Evolutionary conservation across 2,797 vertebrate species (phyloP), one percentile per base, ranked within the genome.

Genomic region (Ctenopoma kingsleyae): DNA sequence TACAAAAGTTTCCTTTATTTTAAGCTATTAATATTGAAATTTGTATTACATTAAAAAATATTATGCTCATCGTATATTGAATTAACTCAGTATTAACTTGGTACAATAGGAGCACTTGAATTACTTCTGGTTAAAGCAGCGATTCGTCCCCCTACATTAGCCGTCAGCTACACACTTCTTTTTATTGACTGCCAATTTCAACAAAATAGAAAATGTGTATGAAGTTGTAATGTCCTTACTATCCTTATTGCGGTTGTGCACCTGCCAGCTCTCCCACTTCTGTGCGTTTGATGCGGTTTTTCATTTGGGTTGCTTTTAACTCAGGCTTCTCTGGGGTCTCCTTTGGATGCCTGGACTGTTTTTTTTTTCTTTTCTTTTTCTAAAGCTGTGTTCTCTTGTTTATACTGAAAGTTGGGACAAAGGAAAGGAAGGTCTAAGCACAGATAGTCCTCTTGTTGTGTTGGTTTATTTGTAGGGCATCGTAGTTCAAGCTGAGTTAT

Each of bases 211-310:
- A 83, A 71, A 69, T 32, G 71, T 6, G 54, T 73, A 65, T 79
- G 43, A 79, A 77, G 67, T 64, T 74, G 56, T 69, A 71, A 75
- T 81, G 65, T 76, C 80, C 71, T 72, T 32, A 57, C 58, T 55
- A 44, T 73, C 72, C 59, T 69, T 73, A 68, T 67, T 71, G 43
- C 68, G 64, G 71, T 61, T 82, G 66, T 65, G 32, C 67, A 66
- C 57, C 74, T 87, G 84, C 85, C 85, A 90, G 62, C 55, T 78
- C 66, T 60, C 50, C 38, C 40, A 19, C 64, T 67, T 62, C 46
- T 38, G 10, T 19, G 48, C 6, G 51, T 87, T 86, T 87, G 81
- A 90, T 83, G 80, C 75, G 72, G 74, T 76, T 87, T 87, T 82
- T 84, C 70, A 60, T 70, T 67, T 22, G 8, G 32, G 40, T 41